Evolutionary conservation across 2,113 vertebrate genomes (phyloP).

Genomic region (Trematocara nigrifrons): DNA sequence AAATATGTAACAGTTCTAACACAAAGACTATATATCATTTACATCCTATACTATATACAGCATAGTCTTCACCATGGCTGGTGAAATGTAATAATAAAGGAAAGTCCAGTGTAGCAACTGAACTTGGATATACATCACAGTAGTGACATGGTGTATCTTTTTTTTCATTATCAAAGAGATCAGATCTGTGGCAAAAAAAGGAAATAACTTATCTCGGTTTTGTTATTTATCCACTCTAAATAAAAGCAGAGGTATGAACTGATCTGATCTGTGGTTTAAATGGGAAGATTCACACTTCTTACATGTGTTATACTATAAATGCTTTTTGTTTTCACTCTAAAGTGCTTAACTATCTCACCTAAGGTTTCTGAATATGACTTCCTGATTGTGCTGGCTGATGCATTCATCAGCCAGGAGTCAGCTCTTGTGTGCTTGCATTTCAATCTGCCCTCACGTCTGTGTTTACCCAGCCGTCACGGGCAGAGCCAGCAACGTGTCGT

Average conservation of each 20-base stretch:
- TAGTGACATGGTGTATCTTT: not conserved
- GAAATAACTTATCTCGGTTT: not conserved
- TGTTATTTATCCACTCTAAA: not conserved
- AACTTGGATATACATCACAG: not conserved
- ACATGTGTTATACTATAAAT: not conserved
- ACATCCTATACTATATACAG: not conserved
- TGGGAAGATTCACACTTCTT: not conserved
- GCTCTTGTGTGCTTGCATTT: slow-evolving; percentile 8
- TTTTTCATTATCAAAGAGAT: not conserved
- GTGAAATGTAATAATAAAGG: not conserved
- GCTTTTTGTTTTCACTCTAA: not conserved
- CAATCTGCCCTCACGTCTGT: slow-evolving; percentile 16
- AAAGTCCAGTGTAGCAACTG: not conserved
- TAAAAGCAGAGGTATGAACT: not conserved
- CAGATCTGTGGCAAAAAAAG: not conserved
- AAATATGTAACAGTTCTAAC: not conserved
- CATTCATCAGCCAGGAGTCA: slow-evolving; percentile 5
- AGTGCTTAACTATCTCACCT: not conserved
- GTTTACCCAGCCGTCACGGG: slow-evolving; percentile 50
- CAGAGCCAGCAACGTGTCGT: not conserved
- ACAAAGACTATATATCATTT: not conserved
- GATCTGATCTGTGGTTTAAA: not conserved
- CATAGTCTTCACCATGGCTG: not conserved
- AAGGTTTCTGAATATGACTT: not conserved
- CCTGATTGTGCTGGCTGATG: not conserved